Percentiles rank a stretch among this genome's conserved stretches.
phyloP scores from a whole-genome alignment of 2,797 vertebrate genomes.

The Protosalanx chinensis region DNA sequence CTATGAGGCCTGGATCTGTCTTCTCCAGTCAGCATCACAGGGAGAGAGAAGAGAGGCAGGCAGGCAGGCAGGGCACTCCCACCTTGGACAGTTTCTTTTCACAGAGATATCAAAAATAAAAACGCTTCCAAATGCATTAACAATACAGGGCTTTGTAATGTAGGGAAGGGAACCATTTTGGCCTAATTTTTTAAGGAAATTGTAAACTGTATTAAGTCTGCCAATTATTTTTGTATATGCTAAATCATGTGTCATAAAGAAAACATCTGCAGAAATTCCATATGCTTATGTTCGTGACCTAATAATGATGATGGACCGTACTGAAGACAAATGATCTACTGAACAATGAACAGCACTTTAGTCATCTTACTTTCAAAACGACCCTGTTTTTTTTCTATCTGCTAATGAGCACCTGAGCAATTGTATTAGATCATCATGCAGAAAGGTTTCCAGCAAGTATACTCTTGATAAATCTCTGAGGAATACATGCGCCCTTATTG shows the following conservation, averaged over 20 bases:
- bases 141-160: too few relatives aligned
- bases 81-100: conserved; percentile 13
- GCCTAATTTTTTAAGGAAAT: too few relatives aligned
- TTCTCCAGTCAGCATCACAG: conserved; percentile 60
- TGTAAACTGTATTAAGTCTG: too few relatives aligned
- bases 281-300: too few relatives aligned
- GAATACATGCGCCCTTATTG: conserved; percentile 56
- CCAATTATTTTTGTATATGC: too few relatives aligned
- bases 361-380: not conserved
- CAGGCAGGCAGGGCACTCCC: conserved; percentile 38
- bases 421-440: conserved; percentile 43
- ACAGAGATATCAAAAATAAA: not conserved
- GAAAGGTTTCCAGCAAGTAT: conserved; percentile 45
- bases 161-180: too few relatives aligned
- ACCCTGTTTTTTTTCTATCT: not conserved
- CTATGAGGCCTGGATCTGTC: conserved; percentile 70
- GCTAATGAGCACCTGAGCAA: conserved; percentile 25
- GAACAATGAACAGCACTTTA: not conserved
- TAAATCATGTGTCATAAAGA: too few relatives aligned
- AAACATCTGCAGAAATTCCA: too few relatives aligned
- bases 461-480: conserved; percentile 37
- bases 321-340: not conserved
- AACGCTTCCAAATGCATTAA: conserved; percentile 20
- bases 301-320: conserved; percentile 22
- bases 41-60: conserved; percentile 39